Percentiles rank a stretch among this genome's conserved stretches.
These are phyloP conservation scores for Rhizoglyphus robini DNA, from an alignment of 1,140 invertebrate species.

Conservation along the genomic window DNA sequence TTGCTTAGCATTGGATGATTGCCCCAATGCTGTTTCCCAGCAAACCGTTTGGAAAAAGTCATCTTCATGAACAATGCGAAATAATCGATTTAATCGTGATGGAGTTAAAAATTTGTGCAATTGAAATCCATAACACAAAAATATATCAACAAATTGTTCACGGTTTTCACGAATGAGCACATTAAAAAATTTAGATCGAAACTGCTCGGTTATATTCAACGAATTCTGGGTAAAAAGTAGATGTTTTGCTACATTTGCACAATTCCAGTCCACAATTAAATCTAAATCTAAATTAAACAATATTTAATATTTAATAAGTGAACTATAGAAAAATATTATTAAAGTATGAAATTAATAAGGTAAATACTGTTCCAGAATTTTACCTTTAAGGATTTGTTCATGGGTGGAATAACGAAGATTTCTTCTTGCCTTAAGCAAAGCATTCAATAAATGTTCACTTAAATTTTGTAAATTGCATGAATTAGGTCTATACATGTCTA, in stretches of 20 bases:
- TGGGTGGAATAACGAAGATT: neutral
- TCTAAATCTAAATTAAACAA: constrained; percentile 32
- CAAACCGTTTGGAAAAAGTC: constrained; percentile 37
- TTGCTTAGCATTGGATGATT: constrained; percentile 21
- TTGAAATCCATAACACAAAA: constrained; percentile 34
- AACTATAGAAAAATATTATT: neutral
- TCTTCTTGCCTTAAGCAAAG: constrained; percentile 32
- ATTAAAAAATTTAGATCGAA: constrained; percentile 35
- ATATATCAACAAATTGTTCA: constrained; percentile 38
- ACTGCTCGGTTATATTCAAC: constrained; percentile 29
- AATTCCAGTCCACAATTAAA: constrained; percentile 38
- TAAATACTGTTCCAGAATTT: no score
- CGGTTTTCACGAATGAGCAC: constrained; percentile 33
- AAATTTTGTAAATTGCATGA: constrained; percentile 33
- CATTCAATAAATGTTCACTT: constrained; percentile 35
- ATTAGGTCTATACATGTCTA: constrained; percentile 32
- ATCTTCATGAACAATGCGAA: constrained; percentile 32
- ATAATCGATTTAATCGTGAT: constrained; percentile 32
- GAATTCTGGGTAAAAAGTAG: constrained; percentile 34
- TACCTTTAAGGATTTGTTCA: constrained; percentile 13
- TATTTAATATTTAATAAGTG: no score
- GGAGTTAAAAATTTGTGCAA: constrained; percentile 35
- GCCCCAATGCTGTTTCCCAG: constrained; percentile 34
- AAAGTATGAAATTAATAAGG: no score
- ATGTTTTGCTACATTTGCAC: constrained; percentile 33